Percentiles rank a stretch among this genome's conserved stretches.
These are phyloP conservation scores for Pipistrellus pygmaeus DNA, from an alignment of 2,797 vertebrate genomes.

Conservation along the genomic window DNA sequence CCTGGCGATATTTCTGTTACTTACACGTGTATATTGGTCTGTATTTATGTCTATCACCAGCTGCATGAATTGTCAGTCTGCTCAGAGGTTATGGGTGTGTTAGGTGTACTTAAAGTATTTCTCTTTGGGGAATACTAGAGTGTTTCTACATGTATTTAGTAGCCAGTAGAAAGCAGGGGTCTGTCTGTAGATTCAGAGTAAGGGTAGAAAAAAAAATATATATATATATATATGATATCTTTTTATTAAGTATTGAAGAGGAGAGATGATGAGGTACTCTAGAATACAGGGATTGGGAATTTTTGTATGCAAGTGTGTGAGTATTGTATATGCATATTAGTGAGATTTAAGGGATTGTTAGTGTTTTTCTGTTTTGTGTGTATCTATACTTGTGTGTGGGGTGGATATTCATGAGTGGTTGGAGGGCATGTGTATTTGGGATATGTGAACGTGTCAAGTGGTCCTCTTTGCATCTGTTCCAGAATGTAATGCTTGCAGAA, in stretches of 20 bases:
- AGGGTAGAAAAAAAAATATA: neutral
- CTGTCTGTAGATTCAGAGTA: neutral
- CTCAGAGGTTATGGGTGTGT: neutral
- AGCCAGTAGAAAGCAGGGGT: neutral
- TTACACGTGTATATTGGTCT: neutral
- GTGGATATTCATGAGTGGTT: neutral
- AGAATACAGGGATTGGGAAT: neutral
- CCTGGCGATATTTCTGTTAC: neutral
- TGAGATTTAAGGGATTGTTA: neutral
- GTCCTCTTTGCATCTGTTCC: neutral
- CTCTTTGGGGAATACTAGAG: neutral
- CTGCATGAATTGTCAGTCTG: neutral
- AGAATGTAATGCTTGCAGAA: neutral
- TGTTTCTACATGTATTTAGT: neutral
- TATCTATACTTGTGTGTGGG: neutral
- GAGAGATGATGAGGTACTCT: neutral
- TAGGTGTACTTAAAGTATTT: neutral
- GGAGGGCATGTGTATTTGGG: neutral
- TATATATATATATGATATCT: neutral
- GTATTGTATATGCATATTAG: neutral
- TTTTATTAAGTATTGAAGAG: neutral
- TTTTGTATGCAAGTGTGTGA: neutral
- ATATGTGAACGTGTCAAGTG: neutral
- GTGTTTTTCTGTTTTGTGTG: neutral
- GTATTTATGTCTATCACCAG: neutral